These are phyloP conservation scores for Catocala fraxini DNA, from an alignment of 2,888 invertebrate genomes.

Conservation along the genomic window DNA sequence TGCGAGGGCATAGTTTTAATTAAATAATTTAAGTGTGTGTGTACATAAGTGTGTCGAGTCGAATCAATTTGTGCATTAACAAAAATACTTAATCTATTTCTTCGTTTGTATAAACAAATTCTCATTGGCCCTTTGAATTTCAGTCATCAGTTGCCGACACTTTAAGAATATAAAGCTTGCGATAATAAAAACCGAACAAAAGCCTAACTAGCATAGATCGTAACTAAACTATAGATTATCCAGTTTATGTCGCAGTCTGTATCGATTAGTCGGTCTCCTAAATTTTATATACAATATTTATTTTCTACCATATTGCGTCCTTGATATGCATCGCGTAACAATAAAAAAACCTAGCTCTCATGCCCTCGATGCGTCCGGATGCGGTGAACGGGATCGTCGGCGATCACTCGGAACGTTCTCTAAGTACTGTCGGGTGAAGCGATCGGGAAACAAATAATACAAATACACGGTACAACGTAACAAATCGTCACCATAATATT, in stretches of 20 bases:
- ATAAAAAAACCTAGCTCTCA: conserved; percentile 86
- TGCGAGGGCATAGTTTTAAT: conserved; percentile 78
- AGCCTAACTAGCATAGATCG: conserved; percentile 84
- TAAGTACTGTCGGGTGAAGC: conserved; percentile 84
- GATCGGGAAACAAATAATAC: conserved; percentile 80
- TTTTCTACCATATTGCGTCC: conserved; percentile 88
- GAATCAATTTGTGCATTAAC: conserved; percentile 74
- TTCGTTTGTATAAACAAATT: conserved; percentile 72
- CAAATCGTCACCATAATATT: conserved; percentile 77
- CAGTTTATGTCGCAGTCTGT: conserved; percentile 84
- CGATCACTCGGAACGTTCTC: conserved; percentile 66
- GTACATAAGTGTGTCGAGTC: conserved; percentile 58
- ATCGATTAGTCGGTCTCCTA: conserved; percentile 81
- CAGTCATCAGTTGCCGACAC: conserved; percentile 84
- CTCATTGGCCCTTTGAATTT: conserved; percentile 82
- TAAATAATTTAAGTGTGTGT: conserved; percentile 60
- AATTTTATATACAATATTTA: conserved; percentile 86
- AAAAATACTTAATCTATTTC: conserved; percentile 73
- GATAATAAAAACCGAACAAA: conserved; percentile 79
- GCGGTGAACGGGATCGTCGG: conserved; percentile 60
- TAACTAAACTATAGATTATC: conserved; percentile 84
- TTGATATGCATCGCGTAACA: conserved; percentile 88
- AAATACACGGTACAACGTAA: conserved; percentile 78
- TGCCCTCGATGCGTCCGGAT: conserved; percentile 77
- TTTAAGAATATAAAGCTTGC: conserved; percentile 82